These are phyloP conservation scores for Melanotaenia nigrans DNA, from an alignment of 2,797 vertebrate genomes.

Conservation along the genomic window DNA sequence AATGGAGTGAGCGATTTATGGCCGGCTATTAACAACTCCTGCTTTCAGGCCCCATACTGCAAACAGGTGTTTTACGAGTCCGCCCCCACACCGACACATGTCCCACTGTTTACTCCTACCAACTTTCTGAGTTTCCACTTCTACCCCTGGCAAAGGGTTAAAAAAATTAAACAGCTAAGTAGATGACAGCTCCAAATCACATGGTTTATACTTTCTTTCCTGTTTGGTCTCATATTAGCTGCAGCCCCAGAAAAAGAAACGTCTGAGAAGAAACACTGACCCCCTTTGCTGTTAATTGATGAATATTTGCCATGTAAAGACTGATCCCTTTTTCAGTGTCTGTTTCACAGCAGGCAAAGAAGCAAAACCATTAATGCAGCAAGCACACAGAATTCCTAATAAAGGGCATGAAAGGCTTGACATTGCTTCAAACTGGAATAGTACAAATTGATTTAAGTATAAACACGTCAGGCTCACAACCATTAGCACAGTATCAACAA, in stretches of 20 bases:
- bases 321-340: slow-evolving; percentile 27
- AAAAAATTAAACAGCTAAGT: slow-evolving; percentile 39
- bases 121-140: slow-evolving; percentile 52
- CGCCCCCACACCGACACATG: slow-evolving; percentile 55
- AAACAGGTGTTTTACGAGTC: slow-evolving; percentile 84
- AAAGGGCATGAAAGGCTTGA: slow-evolving; percentile 18
- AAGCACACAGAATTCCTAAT: slow-evolving; percentile 19
- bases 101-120: slow-evolving; percentile 65
- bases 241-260: slow-evolving; percentile 1
- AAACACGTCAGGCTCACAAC: slow-evolving; percentile 39
- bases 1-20: slow-evolving; percentile 84
- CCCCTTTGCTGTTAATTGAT: slow-evolving; percentile 20
- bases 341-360: slow-evolving; percentile 19
- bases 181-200: slow-evolving; percentile 48
- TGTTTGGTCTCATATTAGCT: slow-evolving; percentile 36
- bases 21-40: slow-evolving; percentile 76
- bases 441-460: slow-evolving; percentile 44
- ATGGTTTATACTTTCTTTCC: slow-evolving; percentile 37
- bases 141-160: slow-evolving; percentile 48
- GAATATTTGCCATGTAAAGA: slow-evolving; percentile 42
- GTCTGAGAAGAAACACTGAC: slow-evolving; percentile 31
- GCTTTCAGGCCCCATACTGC: slow-evolving; percentile 73
- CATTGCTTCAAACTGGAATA: slow-evolving; percentile 12
- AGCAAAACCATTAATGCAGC: slow-evolving; percentile 21
- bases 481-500: slow-evolving; percentile 39